Evolutionary conservation across 2,113 vertebrate genomes (phyloP).

Genomic region (Platichthys stellatus): DNA sequence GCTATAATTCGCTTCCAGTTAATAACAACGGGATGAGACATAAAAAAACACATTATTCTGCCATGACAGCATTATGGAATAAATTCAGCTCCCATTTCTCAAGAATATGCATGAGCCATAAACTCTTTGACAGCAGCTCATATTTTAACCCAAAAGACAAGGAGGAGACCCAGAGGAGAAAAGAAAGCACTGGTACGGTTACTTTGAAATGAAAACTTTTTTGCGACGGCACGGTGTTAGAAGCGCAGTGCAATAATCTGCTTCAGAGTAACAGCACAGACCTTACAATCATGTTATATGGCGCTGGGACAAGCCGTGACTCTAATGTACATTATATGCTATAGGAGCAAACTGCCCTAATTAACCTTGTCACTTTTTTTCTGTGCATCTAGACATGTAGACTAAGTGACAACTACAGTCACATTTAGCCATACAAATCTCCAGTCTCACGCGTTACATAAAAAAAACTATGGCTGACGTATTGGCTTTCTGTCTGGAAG

Average conservation of each 20-base stretch:
- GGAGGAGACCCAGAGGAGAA: background rate
- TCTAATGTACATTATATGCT: background rate
- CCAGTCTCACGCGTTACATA: constrained; percentile 9
- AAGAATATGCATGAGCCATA: constrained; percentile 17
- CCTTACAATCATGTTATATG: background rate
- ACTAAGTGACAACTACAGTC: constrained; percentile 9
- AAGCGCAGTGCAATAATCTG: background rate
- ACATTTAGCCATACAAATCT: constrained; percentile 32
- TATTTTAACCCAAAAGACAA: constrained; percentile 6
- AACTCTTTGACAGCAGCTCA: constrained; percentile 12
- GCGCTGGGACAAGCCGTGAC: background rate
- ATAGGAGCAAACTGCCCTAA: background rate
- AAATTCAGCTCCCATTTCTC: background rate
- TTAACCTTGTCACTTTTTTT: constrained; percentile 11
- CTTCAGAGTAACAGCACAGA: background rate
- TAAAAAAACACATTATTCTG: background rate
- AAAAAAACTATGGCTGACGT: constrained; percentile 35
- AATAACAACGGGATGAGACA: constrained; percentile 3
- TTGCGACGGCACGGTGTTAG: background rate
- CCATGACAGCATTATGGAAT: constrained; percentile 2
- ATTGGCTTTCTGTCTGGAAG: constrained; percentile 59
- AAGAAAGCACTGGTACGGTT: background rate
- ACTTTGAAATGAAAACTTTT: background rate
- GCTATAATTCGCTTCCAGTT: background rate
- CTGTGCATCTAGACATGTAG: background rate